phyloP scores from a whole-genome alignment of 2,888 invertebrate species.

The Archaeoteleia sp. region DNA sequence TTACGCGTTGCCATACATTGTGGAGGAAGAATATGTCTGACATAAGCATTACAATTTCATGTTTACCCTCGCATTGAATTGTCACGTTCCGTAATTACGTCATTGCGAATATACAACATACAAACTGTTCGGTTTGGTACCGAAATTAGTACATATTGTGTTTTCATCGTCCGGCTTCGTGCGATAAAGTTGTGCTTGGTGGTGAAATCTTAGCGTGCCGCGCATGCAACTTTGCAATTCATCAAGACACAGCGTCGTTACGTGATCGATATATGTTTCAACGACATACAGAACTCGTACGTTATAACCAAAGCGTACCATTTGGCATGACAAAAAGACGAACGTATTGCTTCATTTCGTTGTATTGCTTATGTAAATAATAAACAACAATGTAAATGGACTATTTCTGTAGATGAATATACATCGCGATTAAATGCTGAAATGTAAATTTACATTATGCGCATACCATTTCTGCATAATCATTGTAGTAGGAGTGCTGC shows the following conservation, averaged over 20 bases:
- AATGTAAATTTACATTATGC: too few species aligned
- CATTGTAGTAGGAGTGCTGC: too few species aligned
- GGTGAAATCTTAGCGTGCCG: conserved; percentile 46
- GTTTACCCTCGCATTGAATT: conserved; percentile 33
- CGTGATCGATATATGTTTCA: conserved; percentile 51
- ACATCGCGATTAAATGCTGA: neutral
- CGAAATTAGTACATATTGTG: conserved; percentile 45
- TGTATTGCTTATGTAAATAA: conserved; percentile 18
- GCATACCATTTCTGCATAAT: too few species aligned
- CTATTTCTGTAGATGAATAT: neutral
- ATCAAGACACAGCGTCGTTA: conserved; percentile 53
- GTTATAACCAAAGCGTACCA: conserved; percentile 17
- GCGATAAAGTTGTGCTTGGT: conserved; percentile 53
- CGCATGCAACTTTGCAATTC: conserved; percentile 58
- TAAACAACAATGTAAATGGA: conserved; percentile 6
- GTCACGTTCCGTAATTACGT: conserved; percentile 43
- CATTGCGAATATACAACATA: conserved; percentile 30
- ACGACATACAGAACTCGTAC: conserved; percentile 40
- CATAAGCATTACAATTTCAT: conserved; percentile 18
- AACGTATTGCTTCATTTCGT: neutral
- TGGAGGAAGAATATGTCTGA: conserved; percentile 17
- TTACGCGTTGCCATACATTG: conserved; percentile 33
- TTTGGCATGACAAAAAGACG: conserved; percentile 1
- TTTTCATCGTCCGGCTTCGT: conserved; percentile 47
- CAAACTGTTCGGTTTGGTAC: conserved; percentile 33